phyloP scores from a whole-genome alignment of 2,797 vertebrate species.

The Chelonia mydas region DNA sequence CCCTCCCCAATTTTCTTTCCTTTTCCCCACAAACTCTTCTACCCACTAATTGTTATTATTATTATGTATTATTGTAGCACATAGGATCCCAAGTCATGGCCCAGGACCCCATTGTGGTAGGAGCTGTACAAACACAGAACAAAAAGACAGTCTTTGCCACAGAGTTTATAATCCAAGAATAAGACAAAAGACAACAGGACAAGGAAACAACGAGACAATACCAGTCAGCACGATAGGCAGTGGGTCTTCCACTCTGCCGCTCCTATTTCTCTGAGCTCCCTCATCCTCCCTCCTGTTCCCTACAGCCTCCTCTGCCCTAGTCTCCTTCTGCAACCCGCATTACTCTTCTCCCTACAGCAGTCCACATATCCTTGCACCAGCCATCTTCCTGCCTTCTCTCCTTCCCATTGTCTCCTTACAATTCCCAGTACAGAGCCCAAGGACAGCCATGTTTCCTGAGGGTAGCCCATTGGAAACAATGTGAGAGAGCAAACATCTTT shows the following conservation, averaged over 20 bases:
- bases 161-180: too few species aligned
- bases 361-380: neutral
- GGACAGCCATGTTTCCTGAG: neutral
- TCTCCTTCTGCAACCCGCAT: neutral
- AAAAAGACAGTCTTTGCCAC: too few species aligned
- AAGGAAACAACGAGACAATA: too few species aligned
- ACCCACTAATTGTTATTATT: neutral
- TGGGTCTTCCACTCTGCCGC: neutral
- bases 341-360: neutral
- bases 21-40: neutral
- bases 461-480: neutral
- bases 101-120: too few species aligned
- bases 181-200: too few species aligned
- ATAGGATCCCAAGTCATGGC: too few species aligned
- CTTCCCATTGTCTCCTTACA: neutral
- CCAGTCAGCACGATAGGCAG: too few species aligned
- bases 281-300: neutral
- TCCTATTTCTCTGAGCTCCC: neutral
- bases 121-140: too few species aligned
- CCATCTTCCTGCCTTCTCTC: neutral
- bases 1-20: neutral
- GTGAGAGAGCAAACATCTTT: neutral
- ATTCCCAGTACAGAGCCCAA: neutral
- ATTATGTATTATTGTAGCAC: too few species aligned
- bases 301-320: neutral